Percentiles rank a stretch among this genome's conserved stretches.
Conservation (phyloP, 2,797 vertebrate species). For the Pelochelys cantorii region DNA sequence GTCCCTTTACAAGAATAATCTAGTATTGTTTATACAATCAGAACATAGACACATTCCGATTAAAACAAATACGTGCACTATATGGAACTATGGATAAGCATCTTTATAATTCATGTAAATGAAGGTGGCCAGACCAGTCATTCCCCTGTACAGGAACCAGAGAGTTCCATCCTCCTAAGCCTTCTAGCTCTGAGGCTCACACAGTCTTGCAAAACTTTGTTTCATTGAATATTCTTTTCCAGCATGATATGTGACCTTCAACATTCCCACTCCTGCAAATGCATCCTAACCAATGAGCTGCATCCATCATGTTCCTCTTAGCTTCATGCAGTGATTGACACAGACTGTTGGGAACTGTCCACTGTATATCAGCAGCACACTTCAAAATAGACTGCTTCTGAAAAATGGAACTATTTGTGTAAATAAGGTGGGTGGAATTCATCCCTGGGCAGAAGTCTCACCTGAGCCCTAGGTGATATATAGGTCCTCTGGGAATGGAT, state of each 20-base stretch:
- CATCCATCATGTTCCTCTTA: neutral
- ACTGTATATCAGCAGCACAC: neutral
- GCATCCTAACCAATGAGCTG: too few relatives aligned
- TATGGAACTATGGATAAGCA: neutral
- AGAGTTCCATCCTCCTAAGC: too few relatives aligned
- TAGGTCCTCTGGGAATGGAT: neutral
- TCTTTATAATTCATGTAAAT: neutral
- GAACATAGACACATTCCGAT: neutral
- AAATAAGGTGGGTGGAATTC: neutral
- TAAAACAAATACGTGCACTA: neutral
- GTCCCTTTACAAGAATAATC: neutral
- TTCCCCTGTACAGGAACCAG: neutral
- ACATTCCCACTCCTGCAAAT: neutral
- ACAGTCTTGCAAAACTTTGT: neutral
- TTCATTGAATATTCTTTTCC: neutral
- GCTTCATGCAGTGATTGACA: neutral
- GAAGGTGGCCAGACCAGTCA: neutral
- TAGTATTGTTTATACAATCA: neutral
- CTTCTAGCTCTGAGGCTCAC: too few relatives aligned
- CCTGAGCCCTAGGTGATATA: neutral
- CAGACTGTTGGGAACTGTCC: neutral
- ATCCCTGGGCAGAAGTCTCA: neutral
- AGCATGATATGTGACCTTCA: neutral
- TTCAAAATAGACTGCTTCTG: neutral
- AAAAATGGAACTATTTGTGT: neutral